Conservation (phyloP, 2,888 invertebrate species). For the Schizaphis graminum region DNA sequence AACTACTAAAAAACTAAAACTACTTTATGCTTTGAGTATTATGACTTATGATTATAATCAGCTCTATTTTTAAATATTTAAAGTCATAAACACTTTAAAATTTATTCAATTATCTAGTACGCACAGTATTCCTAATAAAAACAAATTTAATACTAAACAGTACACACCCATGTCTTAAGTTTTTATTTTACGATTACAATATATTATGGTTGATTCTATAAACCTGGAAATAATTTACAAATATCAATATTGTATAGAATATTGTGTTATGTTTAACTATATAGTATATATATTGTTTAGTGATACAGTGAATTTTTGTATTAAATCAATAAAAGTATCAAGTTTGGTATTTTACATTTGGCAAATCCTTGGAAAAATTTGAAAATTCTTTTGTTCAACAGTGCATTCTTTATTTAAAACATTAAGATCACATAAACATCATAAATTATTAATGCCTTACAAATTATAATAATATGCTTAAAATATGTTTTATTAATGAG, state of each 20-base stretch:
- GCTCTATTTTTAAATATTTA: background rate
- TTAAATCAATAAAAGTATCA: background rate
- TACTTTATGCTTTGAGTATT: too few relatives aligned
- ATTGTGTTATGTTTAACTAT: background rate
- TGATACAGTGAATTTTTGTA: background rate
- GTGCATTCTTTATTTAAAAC: background rate
- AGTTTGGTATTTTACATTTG: background rate
- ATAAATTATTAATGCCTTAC: conserved; percentile 26
- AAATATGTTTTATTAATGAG: conserved; percentile 37
- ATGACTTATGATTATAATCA: background rate
- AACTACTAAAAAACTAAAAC: too few relatives aligned
- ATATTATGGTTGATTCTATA: too few relatives aligned
- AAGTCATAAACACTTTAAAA: too few relatives aligned
- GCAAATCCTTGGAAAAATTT: background rate
- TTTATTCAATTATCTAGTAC: too few relatives aligned
- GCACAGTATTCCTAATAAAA: too few relatives aligned
- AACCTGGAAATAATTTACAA: too few relatives aligned
- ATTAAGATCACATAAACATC: background rate
- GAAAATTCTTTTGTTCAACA: background rate
- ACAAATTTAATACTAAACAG: too few relatives aligned
- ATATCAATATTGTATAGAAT: too few relatives aligned
- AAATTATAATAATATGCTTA: background rate
- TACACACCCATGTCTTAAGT: too few relatives aligned
- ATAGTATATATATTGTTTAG: background rate
- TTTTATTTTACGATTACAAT: too few relatives aligned